Evolutionary conservation across 92 coral and sea anemone species (phyloP).

Genomic region (Parazoanthus swiftii): DNA sequence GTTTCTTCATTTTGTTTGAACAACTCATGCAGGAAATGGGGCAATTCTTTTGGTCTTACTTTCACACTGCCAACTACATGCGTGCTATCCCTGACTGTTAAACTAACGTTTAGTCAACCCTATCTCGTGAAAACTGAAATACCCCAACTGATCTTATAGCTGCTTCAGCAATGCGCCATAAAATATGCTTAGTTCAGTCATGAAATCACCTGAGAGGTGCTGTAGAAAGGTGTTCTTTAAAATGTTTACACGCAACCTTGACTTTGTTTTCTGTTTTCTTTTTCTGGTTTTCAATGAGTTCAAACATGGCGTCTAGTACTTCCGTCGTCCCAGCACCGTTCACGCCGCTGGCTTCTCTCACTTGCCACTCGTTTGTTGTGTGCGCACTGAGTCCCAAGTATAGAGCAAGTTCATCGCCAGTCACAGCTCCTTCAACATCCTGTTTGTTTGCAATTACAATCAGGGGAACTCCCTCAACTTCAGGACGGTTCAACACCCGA

Average conservation of each 20-base stretch:
- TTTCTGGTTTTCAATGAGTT: conserved; percentile 23
- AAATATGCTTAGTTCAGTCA: neutral
- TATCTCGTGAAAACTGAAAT: neutral
- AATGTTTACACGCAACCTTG: neutral
- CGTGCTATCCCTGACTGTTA: neutral
- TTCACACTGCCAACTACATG: neutral
- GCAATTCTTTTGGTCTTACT: neutral
- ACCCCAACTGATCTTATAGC: neutral
- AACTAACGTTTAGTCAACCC: neutral
- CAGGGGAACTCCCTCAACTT: conserved; percentile 2
- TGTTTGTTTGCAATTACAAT: conserved; percentile 35
- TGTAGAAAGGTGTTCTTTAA: neutral
- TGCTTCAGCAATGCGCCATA: neutral
- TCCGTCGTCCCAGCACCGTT: neutral
- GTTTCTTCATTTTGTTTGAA: too few relatives aligned
- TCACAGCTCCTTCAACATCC: conserved; percentile 30
- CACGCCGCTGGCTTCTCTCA: conserved; percentile 7
- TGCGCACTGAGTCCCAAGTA: conserved; percentile 1
- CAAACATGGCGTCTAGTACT: conserved; percentile 8
- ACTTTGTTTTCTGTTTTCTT: neutral
- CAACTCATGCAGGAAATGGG: too few relatives aligned
- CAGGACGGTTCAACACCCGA: conserved; percentile 23
- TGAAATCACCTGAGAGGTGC: neutral
- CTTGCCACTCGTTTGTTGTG: neutral
- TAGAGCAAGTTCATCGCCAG: conserved; percentile 9